Base-by-base conservation (phyloP, 2,888 invertebrate species). In the Leptinotarsa peninsularis region DNA sequence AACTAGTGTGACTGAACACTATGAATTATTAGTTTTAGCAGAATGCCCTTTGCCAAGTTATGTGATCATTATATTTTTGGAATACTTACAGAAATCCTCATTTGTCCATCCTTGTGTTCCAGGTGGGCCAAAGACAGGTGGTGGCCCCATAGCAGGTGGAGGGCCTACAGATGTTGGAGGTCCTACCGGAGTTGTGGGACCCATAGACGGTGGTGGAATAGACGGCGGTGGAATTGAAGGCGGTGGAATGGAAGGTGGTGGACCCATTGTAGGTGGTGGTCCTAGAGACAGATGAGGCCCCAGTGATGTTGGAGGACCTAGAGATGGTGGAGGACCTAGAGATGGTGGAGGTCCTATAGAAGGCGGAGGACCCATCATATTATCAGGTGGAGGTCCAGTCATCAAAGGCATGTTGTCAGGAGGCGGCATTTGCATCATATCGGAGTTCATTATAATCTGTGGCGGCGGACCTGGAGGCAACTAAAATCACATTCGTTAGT, bases 91-190 rank as follows among this genome's bases (percentile, higher is more conserved):
- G 76, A 82, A 85, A 18, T 85, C 85, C 56, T 86, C 85, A 72
- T 68, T 80, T 27, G 82, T 71, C 85, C 85, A 86, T 43, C 84
- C 84, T 74, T 85, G 84, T 15, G 84, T 84, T 33, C 85, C 85
- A 15, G 85, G 85, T 18, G 85, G 84, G 4, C 84, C 84, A 76
- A 85, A 85, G 23, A 76, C 79, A 18, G 77, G 71, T 15, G 75
- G 76, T 4, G 71, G 73, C 2, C 50, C 56, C 56, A 67, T 43
- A 23, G 58, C 15, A 43, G 54, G 56, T 23, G 75, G 72, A 10
- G 74, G 66, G 18, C 54, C 70, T 70, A 74, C 66, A 50, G 69
- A 5, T 17, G 18, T 43, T 49, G n/a, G 58, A 33, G 33, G 60
- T 17, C 43, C 70, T 58, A 70, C n/a, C 3, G 63, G n/a, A 17